These are phyloP conservation scores for Oryzias melastigma DNA, from an alignment of 2,113 vertebrate genomes.

Conservation along the genomic window DNA sequence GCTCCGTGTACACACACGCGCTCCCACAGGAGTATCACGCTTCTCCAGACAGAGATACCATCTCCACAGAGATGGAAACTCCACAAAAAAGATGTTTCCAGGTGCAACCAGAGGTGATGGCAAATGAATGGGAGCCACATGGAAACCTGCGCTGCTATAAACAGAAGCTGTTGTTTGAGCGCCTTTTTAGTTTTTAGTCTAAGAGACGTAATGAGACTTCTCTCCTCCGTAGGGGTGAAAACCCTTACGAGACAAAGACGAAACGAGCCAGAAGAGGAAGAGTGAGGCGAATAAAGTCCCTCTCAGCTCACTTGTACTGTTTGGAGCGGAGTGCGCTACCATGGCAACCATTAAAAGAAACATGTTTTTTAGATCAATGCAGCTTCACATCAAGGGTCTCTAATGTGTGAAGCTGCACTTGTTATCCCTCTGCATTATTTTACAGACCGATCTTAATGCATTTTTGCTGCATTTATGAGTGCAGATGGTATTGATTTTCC, in stretches of 20 bases:
- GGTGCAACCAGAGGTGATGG: slow-evolving; percentile 36
- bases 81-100: slow-evolving; percentile 34
- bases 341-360: slow-evolving; percentile 74
- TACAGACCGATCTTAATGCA: neutral
- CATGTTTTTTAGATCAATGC: slow-evolving; percentile 36
- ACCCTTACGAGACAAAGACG: slow-evolving; percentile 28
- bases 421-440: slow-evolving; percentile 6
- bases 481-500: slow-evolving; percentile 25
- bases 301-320: slow-evolving; percentile 64
- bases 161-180: slow-evolving; percentile 28
- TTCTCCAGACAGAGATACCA: slow-evolving; percentile 47
- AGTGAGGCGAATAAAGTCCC: slow-evolving; percentile 60
- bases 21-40: slow-evolving; percentile 31
- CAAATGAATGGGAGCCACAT: slow-evolving; percentile 18
- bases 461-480: neutral
- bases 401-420: slow-evolving; percentile 19
- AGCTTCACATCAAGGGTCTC: slow-evolving; percentile 48
- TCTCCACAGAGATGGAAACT: slow-evolving; percentile 30
- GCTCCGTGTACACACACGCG: slow-evolving; percentile 14
- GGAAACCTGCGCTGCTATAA: slow-evolving; percentile 47
- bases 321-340: slow-evolving; percentile 70
- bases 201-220: slow-evolving; percentile 36
- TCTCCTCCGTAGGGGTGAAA: slow-evolving; percentile 37
- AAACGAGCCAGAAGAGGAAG: slow-evolving; percentile 32
- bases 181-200: neutral